Conservation (phyloP, 2,113 vertebrate genomes). For the Anser cygnoides region DNA sequence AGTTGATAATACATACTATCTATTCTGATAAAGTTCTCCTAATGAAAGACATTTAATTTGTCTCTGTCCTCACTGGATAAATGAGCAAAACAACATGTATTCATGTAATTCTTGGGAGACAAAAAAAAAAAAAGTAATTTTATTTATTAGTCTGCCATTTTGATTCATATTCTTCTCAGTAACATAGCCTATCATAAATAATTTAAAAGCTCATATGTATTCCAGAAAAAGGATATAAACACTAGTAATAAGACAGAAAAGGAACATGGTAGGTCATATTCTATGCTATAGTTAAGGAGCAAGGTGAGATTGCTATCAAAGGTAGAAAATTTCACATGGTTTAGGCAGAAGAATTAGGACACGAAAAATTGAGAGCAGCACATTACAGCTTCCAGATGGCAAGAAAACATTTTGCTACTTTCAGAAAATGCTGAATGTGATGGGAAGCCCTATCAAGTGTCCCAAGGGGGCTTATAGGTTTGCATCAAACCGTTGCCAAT, state of each 20-base stretch:
- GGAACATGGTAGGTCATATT: not conserved
- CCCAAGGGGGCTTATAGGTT: constrained; percentile 3
- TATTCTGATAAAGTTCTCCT: not conserved
- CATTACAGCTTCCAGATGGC: constrained; percentile 23
- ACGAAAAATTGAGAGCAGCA: constrained; percentile 22
- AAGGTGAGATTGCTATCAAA: not conserved
- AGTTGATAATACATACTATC: not conserved
- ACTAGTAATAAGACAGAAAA: not conserved
- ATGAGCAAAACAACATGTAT: not conserved
- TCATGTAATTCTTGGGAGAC: not conserved
- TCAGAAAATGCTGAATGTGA: constrained; percentile 10
- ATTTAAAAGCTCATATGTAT: constrained; percentile 18
- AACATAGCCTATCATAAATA: not conserved
- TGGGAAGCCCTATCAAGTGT: constrained; percentile 25
- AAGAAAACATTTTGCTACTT: constrained; percentile 30
- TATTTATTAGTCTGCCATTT: not conserved
- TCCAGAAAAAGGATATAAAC: not conserved
- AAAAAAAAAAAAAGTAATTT: not conserved
- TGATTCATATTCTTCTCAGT: not conserved
- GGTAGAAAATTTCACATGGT: not conserved
- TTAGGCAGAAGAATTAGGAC: constrained; percentile 28
- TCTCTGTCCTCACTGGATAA: not conserved
- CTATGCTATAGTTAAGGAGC: not conserved
- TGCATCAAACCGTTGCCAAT: constrained; percentile 13
- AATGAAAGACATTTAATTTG: not conserved